A percentile compares a stretch with the other conserved stretches of the same genome.
These are phyloP conservation scores for Heteromurus nitidus DNA, from an alignment of 2,888 invertebrate species.

Conservation along the genomic window DNA sequence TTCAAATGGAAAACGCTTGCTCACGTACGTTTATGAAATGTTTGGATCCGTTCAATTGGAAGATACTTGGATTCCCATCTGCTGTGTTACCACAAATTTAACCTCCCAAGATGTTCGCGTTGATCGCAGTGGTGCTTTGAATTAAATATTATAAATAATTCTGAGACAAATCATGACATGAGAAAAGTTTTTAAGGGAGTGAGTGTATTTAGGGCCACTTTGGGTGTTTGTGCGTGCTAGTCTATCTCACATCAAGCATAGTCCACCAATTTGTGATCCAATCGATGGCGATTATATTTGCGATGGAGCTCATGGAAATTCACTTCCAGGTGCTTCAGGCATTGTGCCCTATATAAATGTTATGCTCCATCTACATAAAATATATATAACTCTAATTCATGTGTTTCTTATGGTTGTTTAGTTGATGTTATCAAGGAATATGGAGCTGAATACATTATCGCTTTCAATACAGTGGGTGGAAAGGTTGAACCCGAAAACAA, in stretches of 20 bases:
- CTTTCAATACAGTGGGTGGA: constrained; percentile 46
- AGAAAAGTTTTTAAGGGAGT: too few relatives aligned
- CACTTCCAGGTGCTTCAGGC: constrained; percentile 56
- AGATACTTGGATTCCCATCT: constrained; percentile 54
- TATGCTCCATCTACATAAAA: too few relatives aligned
- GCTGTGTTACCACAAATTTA: constrained; percentile 48
- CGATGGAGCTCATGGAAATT: constrained; percentile 52
- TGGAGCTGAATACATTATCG: constrained; percentile 57
- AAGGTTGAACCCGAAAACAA: not conserved
- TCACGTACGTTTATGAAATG: constrained; percentile 26
- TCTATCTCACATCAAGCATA: constrained; percentile 23
- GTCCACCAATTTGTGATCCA: constrained; percentile 56
- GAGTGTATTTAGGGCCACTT: constrained; percentile 57
- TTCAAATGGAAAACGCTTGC: constrained; percentile 36
- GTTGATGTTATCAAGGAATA: constrained; percentile 56
- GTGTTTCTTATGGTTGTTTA: constrained; percentile 5
- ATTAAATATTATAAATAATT: too few relatives aligned
- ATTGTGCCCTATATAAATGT: too few relatives aligned
- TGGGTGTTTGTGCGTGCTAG: constrained; percentile 51
- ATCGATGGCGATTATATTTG: constrained; percentile 53
- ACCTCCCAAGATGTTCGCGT: constrained; percentile 45
- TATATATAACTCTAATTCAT: too few relatives aligned
- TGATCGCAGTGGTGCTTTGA: constrained; percentile 39
- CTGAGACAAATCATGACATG: too few relatives aligned
- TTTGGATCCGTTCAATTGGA: constrained; percentile 55